phyloP scores from a whole-genome alignment of 2,888 invertebrate species.

The Alitta virens region DNA sequence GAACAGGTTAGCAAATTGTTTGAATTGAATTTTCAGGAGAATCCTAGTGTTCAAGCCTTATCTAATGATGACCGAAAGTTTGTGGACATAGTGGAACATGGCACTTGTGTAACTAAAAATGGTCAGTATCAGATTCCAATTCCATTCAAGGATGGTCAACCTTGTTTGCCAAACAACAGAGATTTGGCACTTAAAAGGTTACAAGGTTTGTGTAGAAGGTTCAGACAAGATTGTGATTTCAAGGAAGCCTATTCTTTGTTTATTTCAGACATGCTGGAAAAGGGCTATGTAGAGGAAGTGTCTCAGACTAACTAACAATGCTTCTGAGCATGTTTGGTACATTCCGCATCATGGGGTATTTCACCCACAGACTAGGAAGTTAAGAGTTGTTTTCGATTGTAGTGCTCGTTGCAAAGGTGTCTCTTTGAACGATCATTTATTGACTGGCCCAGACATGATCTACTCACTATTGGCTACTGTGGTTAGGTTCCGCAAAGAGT shows the following conservation, averaged over 20 bases:
- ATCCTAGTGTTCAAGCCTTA: background rate
- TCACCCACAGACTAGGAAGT: constrained; percentile 10
- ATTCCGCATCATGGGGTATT: constrained; percentile 22
- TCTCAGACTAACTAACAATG: constrained; percentile 3
- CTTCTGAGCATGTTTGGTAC: constrained; percentile 17
- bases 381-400: constrained; percentile 21
- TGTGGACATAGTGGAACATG: background rate
- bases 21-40: too few relatives aligned
- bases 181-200: constrained; percentile 1
- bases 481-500: constrained; percentile 14
- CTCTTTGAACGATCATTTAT: constrained; percentile 15
- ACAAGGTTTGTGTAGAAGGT: background rate
- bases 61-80: background rate
- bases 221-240: too few relatives aligned
- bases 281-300: too few relatives aligned
- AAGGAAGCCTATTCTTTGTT: too few relatives aligned
- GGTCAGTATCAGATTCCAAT: constrained; percentile 13
- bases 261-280: too few relatives aligned
- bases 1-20: too few relatives aligned
- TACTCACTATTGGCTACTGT: constrained; percentile 18
- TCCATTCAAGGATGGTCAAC: constrained; percentile 3
- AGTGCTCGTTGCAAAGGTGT: constrained; percentile 9
- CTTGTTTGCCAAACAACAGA: constrained; percentile 9
- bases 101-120: background rate
- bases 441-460: constrained; percentile 19